Conservation (phyloP, 2,797 vertebrate genomes). For the Squalus acanthias region DNA sequence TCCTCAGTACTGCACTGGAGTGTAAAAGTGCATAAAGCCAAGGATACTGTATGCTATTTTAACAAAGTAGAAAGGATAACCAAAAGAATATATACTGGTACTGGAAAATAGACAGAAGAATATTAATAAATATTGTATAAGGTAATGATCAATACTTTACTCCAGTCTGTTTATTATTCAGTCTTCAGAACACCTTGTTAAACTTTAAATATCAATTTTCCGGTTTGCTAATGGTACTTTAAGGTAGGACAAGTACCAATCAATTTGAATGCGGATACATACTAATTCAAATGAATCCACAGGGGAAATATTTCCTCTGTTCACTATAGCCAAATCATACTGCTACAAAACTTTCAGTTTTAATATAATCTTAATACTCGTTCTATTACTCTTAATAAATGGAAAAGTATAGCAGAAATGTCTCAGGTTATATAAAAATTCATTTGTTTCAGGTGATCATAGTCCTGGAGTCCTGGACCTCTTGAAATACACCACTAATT, state of each 20-base stretch:
- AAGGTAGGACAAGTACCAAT: background rate
- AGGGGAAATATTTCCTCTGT: no score
- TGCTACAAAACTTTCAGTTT: no score
- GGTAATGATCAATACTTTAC: background rate
- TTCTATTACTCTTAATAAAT: no score
- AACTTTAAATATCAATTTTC: background rate
- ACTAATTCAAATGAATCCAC: no score
- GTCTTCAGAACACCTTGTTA: no score
- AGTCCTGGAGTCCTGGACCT: background rate
- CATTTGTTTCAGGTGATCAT: background rate
- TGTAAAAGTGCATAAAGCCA: no score
- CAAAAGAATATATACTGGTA: background rate
- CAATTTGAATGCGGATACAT: background rate
- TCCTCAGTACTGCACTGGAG: no score
- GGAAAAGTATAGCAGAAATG: no score
- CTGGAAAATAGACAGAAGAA: background rate
- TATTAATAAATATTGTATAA: background rate
- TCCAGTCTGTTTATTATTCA: background rate
- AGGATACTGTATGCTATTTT: no score
- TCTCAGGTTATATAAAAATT: background rate
- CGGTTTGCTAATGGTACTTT: background rate
- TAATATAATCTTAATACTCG: no score
- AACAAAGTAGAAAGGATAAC: background rate
- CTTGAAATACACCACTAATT: background rate
- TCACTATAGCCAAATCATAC: no score